These are phyloP conservation scores for Cydia strobilella DNA, from an alignment of 1,140 invertebrate genomes.

Conservation along the genomic window DNA sequence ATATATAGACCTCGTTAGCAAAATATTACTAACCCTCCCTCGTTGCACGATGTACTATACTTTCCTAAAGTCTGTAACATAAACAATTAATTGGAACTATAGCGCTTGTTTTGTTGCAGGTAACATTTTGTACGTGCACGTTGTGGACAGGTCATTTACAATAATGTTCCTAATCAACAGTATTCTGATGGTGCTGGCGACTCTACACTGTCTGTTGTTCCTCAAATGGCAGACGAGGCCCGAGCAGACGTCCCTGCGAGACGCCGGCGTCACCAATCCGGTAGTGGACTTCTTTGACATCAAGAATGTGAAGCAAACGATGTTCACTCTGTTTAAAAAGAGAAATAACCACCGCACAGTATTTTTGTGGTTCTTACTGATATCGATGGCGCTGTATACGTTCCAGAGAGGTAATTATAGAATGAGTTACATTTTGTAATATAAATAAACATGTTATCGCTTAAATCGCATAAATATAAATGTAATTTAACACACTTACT, in stretches of 20 bases:
- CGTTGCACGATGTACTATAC: no score
- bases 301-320: slow-evolving; percentile 83
- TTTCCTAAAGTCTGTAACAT: not conserved
- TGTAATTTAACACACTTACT: no score
- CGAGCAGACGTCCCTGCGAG: slow-evolving; percentile 81
- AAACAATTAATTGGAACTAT: no score
- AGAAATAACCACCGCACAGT: slow-evolving; percentile 79
- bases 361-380: slow-evolving; percentile 84
- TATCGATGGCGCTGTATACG: slow-evolving; percentile 87
- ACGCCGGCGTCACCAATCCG: slow-evolving; percentile 80
- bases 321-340: slow-evolving; percentile 81
- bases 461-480: no score
- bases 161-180: slow-evolving; percentile 87
- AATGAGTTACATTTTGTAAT: slow-evolving; percentile 13
- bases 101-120: slow-evolving; percentile 51
- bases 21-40: no score
- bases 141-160: slow-evolving; percentile 82
- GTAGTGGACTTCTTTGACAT: slow-evolving; percentile 86
- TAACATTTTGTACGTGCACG: slow-evolving; percentile 60
- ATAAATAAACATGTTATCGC: no score
- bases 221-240: slow-evolving; percentile 84
- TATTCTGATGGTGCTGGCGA: slow-evolving; percentile 80
- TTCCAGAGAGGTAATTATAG: slow-evolving; percentile 85
- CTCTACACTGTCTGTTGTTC: slow-evolving; percentile 82
- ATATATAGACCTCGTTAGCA: no score